Evolutionary conservation across 1,140 invertebrate genomes (phyloP).

Genomic region (Caenorhabditis briggsae): DNA sequence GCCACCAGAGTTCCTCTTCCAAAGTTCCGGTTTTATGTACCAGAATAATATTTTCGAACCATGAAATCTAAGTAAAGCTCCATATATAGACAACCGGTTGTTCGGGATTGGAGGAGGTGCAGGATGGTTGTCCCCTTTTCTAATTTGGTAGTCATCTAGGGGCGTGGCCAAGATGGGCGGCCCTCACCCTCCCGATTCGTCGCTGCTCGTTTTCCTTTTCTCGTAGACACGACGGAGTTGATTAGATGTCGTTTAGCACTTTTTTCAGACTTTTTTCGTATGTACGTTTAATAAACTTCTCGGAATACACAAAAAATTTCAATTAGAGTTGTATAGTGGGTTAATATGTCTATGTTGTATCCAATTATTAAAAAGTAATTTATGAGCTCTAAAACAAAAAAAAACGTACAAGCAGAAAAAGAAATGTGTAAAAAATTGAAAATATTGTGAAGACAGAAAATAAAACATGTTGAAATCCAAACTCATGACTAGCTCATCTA

Average conservation of each 20-base stretch:
- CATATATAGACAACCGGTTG: not conserved
- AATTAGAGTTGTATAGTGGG: conserved; percentile 18
- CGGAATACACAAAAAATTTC: not conserved
- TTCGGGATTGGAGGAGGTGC: conserved; percentile 18
- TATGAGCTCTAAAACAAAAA: not conserved
- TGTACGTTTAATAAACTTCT: not conserved
- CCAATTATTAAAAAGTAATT: not conserved
- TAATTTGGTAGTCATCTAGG: conserved; percentile 50
- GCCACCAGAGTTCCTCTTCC: too few species aligned
- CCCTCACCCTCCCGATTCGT: conserved; percentile 3
- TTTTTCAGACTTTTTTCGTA: not conserved
- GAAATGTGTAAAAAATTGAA: too few species aligned
- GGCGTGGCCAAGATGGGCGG: conserved; percentile 22
- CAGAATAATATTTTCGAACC: too few species aligned
- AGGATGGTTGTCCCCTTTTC: not conserved
- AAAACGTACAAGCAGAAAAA: not conserved
- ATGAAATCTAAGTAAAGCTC: too few species aligned
- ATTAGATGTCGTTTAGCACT: conserved; percentile 40
- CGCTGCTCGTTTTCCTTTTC: not conserved
- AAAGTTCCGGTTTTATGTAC: too few species aligned
- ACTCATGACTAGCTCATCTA: too few species aligned
- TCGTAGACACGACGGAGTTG: not conserved
- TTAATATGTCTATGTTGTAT: too few species aligned
- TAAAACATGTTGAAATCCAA: too few species aligned
- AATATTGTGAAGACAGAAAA: too few species aligned